Base-by-base conservation (phyloP, 1,140 invertebrate species). In the Pinna nobilis region DNA sequence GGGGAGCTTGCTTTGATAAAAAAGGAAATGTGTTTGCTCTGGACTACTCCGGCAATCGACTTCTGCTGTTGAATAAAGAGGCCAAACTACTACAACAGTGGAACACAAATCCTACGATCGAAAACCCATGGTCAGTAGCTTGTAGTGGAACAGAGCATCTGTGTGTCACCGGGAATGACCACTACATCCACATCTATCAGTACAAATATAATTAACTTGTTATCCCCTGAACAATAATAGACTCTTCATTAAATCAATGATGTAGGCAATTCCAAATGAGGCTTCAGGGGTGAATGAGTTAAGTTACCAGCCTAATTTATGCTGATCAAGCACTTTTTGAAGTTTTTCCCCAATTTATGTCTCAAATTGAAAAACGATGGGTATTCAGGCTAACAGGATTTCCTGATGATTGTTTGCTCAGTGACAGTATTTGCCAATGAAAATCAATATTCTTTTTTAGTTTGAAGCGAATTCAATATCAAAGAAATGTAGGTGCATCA, bases 151-250 rank as follows among this genome's bases (percentile, higher is more conserved):
- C 66, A 7, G 47, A 28, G 11, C 66, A 69, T 13, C 55, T 69
- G 7, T 59, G 57, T n/a, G 49, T 69, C 9, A 69, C 66, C 0
- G 66, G 66, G 37, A 69, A 32, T 59, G 66, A 69, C 23, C 66
- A 69, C 7, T 69, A 49, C 15, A 37, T 69, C 4, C 66, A 69
- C 32, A 53, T 69, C 25, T 69, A 69, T 41, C 25, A 51, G 18
- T 65, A 35, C 11, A 13, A 18, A 3, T 65, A 65, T 51, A 35
- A 63, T 28, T 32, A 63, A 20, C 39, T 44, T n/a, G n/a, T 44
- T n/a, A 44, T 44, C n/a, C n/a, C 9, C n/a, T 44, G 9, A n/a
- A 44, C 9, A 11, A n/a, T n/a, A n/a, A n/a, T n/a, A n/a, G n/a
- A n/a, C n/a, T n/a, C n/a, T n/a, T n/a, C n/a, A n/a, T n/a, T n/a